Evolutionary conservation across 2,113 vertebrate species (phyloP).

Genomic region (Callorhinus ursinus): DNA sequence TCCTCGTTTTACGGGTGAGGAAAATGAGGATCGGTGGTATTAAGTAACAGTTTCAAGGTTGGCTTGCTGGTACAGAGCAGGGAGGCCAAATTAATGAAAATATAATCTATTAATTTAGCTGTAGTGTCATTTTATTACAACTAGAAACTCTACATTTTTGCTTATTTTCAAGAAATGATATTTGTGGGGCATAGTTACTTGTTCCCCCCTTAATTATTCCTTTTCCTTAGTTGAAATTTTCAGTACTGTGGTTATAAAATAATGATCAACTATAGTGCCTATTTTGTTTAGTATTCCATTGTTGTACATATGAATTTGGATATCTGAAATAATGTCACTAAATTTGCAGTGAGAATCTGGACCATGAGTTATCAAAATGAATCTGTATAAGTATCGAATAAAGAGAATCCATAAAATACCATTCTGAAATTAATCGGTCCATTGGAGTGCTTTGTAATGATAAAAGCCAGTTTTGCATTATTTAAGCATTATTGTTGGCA

Average conservation of each 20-base stretch:
- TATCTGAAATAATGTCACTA: background rate
- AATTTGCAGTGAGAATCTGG: background rate
- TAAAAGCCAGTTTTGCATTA: background rate
- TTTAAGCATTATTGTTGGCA: background rate
- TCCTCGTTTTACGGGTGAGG: background rate
- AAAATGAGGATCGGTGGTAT: background rate
- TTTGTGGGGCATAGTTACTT: background rate
- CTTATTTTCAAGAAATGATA: conserved; percentile 11
- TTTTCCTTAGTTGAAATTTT: background rate
- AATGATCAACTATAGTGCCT: background rate
- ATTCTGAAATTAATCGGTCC: background rate
- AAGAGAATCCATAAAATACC: background rate
- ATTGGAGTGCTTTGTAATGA: background rate
- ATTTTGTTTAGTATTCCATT: background rate
- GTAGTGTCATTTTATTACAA: background rate
- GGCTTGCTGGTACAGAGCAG: background rate
- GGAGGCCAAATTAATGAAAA: background rate
- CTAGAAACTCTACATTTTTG: background rate
- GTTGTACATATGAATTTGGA: background rate
- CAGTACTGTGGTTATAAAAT: background rate
- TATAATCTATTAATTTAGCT: background rate
- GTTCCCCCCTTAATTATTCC: background rate
- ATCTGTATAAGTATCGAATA: background rate
- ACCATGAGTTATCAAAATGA: background rate
- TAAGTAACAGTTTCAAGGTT: background rate